These are phyloP conservation scores for Capitella teleta DNA, from an alignment of 1,140 invertebrate genomes.

Conservation along the genomic window DNA sequence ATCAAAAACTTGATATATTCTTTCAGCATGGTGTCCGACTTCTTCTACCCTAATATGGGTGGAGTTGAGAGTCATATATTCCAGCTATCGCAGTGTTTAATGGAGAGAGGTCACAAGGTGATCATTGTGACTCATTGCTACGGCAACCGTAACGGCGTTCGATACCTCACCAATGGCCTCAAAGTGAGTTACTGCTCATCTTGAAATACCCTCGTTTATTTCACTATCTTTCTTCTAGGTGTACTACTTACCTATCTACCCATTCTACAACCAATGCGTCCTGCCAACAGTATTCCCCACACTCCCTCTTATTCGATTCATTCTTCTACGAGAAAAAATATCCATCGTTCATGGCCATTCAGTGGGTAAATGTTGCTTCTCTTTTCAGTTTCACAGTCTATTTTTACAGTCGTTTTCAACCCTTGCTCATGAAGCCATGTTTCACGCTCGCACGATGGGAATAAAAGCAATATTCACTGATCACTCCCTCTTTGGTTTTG, in stretches of 20 bases:
- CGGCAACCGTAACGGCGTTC: slow-evolving; percentile 65
- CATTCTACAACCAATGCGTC: slow-evolving; percentile 91
- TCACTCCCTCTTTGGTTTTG: slow-evolving; percentile 98
- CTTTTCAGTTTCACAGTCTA: no score
- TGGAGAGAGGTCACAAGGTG: slow-evolving; percentile 83
- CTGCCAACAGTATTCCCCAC: slow-evolving; percentile 87
- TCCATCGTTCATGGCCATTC: slow-evolving; percentile 97
- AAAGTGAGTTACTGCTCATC: slow-evolving; percentile 70
- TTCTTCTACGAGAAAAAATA: slow-evolving; percentile 81
- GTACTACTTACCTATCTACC: slow-evolving; percentile 88
- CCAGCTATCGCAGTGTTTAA: slow-evolving; percentile 88
- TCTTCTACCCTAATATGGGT: slow-evolving; percentile 98
- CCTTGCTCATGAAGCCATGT: slow-evolving; percentile 88
- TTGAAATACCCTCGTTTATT: no score
- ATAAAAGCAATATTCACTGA: slow-evolving; percentile 96
- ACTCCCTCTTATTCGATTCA: slow-evolving; percentile 78
- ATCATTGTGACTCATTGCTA: slow-evolving; percentile 91
- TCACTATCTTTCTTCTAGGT: slow-evolving; percentile 47
- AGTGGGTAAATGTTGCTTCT: slow-evolving; percentile 35
- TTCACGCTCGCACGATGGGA: slow-evolving; percentile 79
- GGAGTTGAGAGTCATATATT: slow-evolving; percentile 99
- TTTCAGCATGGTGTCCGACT: slow-evolving; percentile 90
- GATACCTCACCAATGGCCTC: slow-evolving; percentile 89
- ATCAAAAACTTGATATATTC: no score
- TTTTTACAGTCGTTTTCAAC: slow-evolving; percentile 73